Conservation (phyloP, 2,797 vertebrate species). For the Melanotaenia maccullochi region DNA sequence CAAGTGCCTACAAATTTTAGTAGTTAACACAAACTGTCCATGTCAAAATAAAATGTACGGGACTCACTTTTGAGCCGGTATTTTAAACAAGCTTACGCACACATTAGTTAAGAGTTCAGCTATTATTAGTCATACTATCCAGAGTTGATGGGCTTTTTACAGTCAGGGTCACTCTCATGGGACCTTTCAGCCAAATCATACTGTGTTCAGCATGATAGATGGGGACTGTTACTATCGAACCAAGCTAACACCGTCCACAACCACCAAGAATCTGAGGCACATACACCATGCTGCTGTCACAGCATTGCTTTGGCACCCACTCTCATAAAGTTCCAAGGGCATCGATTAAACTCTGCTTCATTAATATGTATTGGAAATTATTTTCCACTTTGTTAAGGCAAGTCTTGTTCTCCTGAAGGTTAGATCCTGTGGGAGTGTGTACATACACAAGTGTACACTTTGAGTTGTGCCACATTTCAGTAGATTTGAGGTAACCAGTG, state of each 20-base stretch:
- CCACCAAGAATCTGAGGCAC: constrained; percentile 43
- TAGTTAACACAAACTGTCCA: constrained; percentile 24
- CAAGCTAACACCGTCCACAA: constrained; percentile 29
- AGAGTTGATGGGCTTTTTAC: constrained; percentile 57
- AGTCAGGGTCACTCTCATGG: constrained; percentile 61
- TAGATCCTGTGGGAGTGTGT: constrained; percentile 54
- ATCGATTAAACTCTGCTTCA: constrained; percentile 79
- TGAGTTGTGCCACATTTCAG: constrained; percentile 40
- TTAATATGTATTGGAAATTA: constrained; percentile 88
- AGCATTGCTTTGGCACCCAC: constrained; percentile 66
- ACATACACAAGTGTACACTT: constrained; percentile 25
- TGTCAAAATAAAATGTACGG: background rate
- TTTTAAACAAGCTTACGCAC: constrained; percentile 54
- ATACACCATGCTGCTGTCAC: constrained; percentile 57
- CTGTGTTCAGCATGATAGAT: constrained; percentile 71
- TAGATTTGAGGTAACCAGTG: constrained; percentile 56
- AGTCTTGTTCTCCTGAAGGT: constrained; percentile 75
- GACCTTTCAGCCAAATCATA: constrained; percentile 63
- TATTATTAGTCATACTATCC: constrained; percentile 36
- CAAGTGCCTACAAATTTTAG: constrained; percentile 18
- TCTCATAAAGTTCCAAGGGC: constrained; percentile 81
- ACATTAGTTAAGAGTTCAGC: constrained; percentile 30
- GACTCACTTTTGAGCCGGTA: constrained; percentile 35
- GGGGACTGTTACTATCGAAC: constrained; percentile 65
- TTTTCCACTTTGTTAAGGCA: constrained; percentile 80